Evolutionary conservation across 2,797 vertebrate genomes (phyloP).

Genomic region (Melanotaenia parkinsoni): DNA sequence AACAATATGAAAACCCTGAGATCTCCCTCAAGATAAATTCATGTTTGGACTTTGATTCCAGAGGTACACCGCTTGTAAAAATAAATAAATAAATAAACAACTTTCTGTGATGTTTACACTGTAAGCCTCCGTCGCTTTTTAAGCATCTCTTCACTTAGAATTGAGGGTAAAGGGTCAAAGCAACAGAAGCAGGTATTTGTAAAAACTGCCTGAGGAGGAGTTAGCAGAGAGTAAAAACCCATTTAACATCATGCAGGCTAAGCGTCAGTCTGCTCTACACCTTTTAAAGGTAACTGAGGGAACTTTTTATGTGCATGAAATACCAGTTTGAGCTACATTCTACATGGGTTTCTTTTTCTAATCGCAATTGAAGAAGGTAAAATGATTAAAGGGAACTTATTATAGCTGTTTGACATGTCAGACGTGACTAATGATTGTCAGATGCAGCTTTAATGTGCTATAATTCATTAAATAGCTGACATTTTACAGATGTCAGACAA

Average conservation of each 20-base stretch:
- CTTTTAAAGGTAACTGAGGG: slow-evolving; percentile 43
- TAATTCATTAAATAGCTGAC: slow-evolving; percentile 39
- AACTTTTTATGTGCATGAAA: slow-evolving; percentile 38
- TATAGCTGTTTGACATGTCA: slow-evolving; percentile 52
- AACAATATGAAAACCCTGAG: slow-evolving; percentile 42
- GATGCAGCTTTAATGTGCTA: slow-evolving; percentile 25
- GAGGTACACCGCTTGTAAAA: slow-evolving; percentile 44
- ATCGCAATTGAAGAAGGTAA: slow-evolving; percentile 62
- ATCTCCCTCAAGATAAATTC: slow-evolving; percentile 41
- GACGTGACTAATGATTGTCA: slow-evolving; percentile 49
- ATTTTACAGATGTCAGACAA: slow-evolving; percentile 47
- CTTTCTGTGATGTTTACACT: slow-evolving; percentile 23
- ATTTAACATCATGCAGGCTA: slow-evolving; percentile 62
- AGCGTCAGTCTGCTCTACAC: slow-evolving; percentile 67
- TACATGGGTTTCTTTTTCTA: slow-evolving; percentile 45
- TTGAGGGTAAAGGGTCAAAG: slow-evolving; percentile 64
- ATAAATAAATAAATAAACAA: slow-evolving; percentile 16
- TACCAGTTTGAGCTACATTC: slow-evolving; percentile 47
- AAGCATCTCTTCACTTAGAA: slow-evolving; percentile 55
- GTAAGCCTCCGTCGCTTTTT: slow-evolving; percentile 45
- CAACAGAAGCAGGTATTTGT: slow-evolving; percentile 52
- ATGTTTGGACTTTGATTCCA: slow-evolving; percentile 49
- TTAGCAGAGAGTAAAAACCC: slow-evolving; percentile 65
- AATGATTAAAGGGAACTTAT: slow-evolving; percentile 40
- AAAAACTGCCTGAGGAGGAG: slow-evolving; percentile 60